A percentile compares a stretch with the other conserved stretches of the same genome.
phyloP scores from a whole-genome alignment of 2,113 vertebrate genomes.

The Trogon surrucura region DNA sequence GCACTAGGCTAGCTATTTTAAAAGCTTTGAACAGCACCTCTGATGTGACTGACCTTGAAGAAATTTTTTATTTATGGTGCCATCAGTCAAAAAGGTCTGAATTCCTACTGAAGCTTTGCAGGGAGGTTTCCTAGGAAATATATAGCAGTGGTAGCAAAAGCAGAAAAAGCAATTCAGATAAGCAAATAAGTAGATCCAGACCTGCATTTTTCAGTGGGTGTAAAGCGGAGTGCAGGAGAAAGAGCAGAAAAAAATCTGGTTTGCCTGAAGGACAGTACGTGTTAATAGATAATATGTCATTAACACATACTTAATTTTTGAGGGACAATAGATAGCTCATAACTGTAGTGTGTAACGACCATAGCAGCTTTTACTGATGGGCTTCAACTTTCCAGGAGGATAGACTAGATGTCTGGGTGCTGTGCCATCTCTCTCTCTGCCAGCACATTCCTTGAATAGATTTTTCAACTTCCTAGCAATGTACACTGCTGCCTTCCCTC shows the following conservation, averaged over 20 bases:
- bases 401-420: neutral
- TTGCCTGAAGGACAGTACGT: neutral
- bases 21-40: constrained; percentile 44
- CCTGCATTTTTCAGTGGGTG: neutral
- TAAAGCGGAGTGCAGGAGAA: neutral
- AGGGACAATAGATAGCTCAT: neutral
- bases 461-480: neutral
- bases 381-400: neutral
- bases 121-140: constrained; percentile 36
- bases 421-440: neutral
- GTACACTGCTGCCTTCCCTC: neutral
- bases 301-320: neutral
- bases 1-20: constrained; percentile 27
- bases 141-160: constrained; percentile 19
- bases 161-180: constrained; percentile 25
- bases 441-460: rapidly evolving
- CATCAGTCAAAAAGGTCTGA: neutral
- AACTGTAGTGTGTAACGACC: neutral
- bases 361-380: neutral
- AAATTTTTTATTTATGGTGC: constrained; percentile 10
- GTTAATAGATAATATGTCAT: neutral
- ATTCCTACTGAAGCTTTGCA: neutral
- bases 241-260: neutral
- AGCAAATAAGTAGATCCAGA: constrained; percentile 15
- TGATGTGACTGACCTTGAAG: constrained; percentile 43